Conservation (phyloP, 2,888 invertebrate species). For the Andrena chrysosceles region DNA sequence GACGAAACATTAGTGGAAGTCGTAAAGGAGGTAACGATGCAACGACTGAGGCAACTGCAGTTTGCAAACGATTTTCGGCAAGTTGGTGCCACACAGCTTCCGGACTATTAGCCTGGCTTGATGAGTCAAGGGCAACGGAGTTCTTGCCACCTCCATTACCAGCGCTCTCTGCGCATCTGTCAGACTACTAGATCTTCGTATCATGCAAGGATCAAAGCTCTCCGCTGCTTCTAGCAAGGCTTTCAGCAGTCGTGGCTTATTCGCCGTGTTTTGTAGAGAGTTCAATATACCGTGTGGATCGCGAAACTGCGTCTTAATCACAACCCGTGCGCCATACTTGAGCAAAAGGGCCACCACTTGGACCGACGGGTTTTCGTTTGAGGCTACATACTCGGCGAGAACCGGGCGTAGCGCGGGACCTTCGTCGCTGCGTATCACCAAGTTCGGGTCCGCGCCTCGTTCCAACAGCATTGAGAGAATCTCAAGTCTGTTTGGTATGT, state of each 20-base stretch:
- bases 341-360: slow-evolving; percentile 90
- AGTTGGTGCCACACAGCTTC: slow-evolving; percentile 86
- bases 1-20: slow-evolving; percentile 82
- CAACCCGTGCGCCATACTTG: slow-evolving; percentile 92
- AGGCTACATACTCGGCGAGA: slow-evolving; percentile 93
- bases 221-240: slow-evolving; percentile 91
- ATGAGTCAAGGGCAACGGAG: slow-evolving; percentile 89
- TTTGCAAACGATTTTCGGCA: slow-evolving; percentile 86
- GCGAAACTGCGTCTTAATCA: slow-evolving; percentile 93
- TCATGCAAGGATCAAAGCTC: slow-evolving; percentile 92
- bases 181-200: slow-evolving; percentile 89
- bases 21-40: slow-evolving; percentile 89
- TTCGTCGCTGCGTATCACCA: slow-evolving; percentile 91
- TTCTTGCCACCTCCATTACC: slow-evolving; percentile 89
- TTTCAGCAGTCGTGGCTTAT: slow-evolving; percentile 87
- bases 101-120: slow-evolving; percentile 88
- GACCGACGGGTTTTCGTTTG: slow-evolving; percentile 89
- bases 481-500: slow-evolving; percentile 89
- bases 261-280: slow-evolving; percentile 89
- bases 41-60: slow-evolving; percentile 89
- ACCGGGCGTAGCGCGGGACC: slow-evolving; percentile 91
- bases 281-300: slow-evolving; percentile 94
- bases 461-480: slow-evolving; percentile 89
- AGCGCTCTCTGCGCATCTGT: slow-evolving; percentile 88
- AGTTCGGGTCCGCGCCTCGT: slow-evolving; percentile 91